Evolutionary conservation across 2,888 invertebrate species (phyloP), one percentile per base, ranked within the genome.

Genomic region (Epistrophella euchroma): DNA sequence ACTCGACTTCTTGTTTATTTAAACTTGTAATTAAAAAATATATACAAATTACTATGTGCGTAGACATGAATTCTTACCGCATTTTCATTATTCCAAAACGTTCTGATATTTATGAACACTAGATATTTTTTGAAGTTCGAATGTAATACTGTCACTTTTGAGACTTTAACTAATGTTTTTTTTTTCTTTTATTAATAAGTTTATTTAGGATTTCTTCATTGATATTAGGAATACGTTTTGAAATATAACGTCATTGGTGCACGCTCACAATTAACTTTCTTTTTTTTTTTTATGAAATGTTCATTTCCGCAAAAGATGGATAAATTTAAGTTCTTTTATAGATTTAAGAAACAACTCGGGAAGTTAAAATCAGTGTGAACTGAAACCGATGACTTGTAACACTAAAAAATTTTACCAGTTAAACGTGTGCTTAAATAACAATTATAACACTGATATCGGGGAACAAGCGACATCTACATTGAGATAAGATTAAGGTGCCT

Each of bases 401-500:
- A 85, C 85, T 85, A 72, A 80, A 85, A 85, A 73, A 40, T 76
- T 76, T 32, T 37, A 73, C 47, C 62, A 73, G 73, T 50, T 47
- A 40, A 72, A 37, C 73, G 80, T 73, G 68, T 80, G 72, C 76
- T 85, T 85, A 80, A 85, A 85, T 85, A 80, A 80, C 68, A 80
- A 80, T 85, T 85, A 85, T 85, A 73, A 47, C 17, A 40, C 22
- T 55, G 72, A 73, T 85, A 85, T 62, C 76, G 19, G 52, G 62
- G 68, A 70, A 68, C 72, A 56, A 85, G 80, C 79, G 64, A 79
- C 76, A 80, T 85, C 76, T 76, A 80, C 32, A 55, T 19, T 32
- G 7, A 52, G 85, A 85, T 85, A 85, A 85, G 85, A 85, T 85
- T 85, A 85, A 77, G 70, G 72, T 70, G 15, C 71, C 72, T 77